Conservation (phyloP, 2,113 vertebrate species). For the Planiliza haematocheilus region DNA sequence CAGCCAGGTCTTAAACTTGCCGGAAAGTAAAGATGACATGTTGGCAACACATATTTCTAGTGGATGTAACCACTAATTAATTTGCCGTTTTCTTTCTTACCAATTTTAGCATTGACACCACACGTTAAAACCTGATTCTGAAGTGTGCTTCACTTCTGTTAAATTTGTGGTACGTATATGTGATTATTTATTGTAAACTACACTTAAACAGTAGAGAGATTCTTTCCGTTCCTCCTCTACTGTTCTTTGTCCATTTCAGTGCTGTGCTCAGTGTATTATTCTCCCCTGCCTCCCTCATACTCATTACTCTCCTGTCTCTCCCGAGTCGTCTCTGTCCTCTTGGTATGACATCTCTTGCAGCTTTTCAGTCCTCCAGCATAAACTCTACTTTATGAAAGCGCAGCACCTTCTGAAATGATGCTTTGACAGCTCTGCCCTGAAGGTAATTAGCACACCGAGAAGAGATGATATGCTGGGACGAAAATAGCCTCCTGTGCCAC, state of each 20-base stretch:
- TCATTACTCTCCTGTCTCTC: neutral
- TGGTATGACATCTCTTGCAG: constrained; percentile 15
- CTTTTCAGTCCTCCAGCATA: constrained; percentile 13
- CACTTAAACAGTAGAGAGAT: too few relatives aligned
- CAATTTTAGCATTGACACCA: too few relatives aligned
- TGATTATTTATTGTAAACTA: too few relatives aligned
- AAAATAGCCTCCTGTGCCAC: constrained; percentile 41
- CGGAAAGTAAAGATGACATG: too few relatives aligned
- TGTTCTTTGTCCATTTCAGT: neutral
- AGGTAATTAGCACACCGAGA: constrained; percentile 43
- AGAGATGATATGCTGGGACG: constrained; percentile 11
- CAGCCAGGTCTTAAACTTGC: too few relatives aligned
- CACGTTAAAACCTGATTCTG: too few relatives aligned
- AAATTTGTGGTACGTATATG: too few relatives aligned
- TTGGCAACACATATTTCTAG: too few relatives aligned
- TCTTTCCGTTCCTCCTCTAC: neutral
- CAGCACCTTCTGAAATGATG: constrained; percentile 19
- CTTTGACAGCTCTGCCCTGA: constrained; percentile 32
- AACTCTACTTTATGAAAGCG: constrained; percentile 31
- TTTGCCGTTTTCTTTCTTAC: too few relatives aligned
- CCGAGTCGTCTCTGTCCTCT: neutral
- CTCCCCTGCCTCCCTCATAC: neutral
- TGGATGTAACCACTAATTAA: too few relatives aligned
- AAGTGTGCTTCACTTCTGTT: too few relatives aligned
- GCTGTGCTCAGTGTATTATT: too few relatives aligned